phyloP scores from a whole-genome alignment of 2,888 invertebrate species.

The Nyleta sp. region DNA sequence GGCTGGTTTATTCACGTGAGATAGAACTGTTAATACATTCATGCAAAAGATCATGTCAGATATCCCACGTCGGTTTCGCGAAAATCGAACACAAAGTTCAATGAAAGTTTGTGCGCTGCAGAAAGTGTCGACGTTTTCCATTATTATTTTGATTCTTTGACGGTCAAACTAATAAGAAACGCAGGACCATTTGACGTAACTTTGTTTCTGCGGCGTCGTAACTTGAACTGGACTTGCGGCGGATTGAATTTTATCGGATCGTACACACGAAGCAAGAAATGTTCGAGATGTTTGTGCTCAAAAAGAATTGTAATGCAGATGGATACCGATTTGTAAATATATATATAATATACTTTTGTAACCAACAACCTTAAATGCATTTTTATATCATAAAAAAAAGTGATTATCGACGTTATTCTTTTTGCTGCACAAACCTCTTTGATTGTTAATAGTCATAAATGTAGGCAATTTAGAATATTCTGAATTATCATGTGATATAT shows the following conservation, averaged over 20 bases:
- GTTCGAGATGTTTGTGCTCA: conserved; percentile 37
- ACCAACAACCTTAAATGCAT: conserved; percentile 27
- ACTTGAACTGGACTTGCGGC: too few relatives aligned
- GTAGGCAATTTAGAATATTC: conserved; percentile 30
- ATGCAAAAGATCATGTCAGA: too few relatives aligned
- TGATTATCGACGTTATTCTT: conserved; percentile 29
- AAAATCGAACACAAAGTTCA: too few relatives aligned
- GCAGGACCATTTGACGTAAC: too few relatives aligned
- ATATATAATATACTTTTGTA: conserved; percentile 40
- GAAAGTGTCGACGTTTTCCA: too few relatives aligned
- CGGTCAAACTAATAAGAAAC: too few relatives aligned
- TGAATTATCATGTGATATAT: conserved; percentile 52
- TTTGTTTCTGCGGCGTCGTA: too few relatives aligned
- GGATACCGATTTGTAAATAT: conserved; percentile 36
- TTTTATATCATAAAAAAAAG: conserved; percentile 41
- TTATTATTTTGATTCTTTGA: too few relatives aligned
- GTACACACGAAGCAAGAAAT: conserved; percentile 11
- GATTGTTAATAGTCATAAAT: conserved; percentile 47
- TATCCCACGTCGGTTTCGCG: neutral
- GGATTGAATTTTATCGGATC: too few relatives aligned
- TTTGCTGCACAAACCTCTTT: conserved; percentile 36
- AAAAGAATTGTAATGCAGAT: conserved; percentile 31
- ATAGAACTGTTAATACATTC: neutral
- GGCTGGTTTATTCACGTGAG: neutral
- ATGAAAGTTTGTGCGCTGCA: too few relatives aligned